Base-by-base conservation (phyloP, 2,797 vertebrate species). In the Propithecus deckenii region DNA sequence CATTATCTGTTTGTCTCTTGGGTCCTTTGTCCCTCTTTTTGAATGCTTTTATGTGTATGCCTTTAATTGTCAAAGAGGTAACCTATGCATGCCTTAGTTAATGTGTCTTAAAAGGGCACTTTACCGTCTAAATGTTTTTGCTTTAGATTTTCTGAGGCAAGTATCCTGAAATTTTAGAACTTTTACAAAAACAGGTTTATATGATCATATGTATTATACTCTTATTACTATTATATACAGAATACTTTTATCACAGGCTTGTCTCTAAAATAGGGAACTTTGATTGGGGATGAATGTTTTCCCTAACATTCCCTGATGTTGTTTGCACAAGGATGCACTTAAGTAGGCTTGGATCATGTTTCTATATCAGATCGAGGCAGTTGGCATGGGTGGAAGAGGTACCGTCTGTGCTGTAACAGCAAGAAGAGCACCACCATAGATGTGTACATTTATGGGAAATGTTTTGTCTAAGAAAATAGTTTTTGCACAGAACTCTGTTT, bases 71-170 rank as follows among this genome's bases (percentile, higher is more conserved):
- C 10, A 76, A 59, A 48, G 52, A 61, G 14, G 18, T 67, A 75
- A 69, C 9, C 28, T 75, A 18, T 89, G 9, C 12, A 38, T 46
- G 7, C 35, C 25, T 80, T 86, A 20, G 12, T 57, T 84, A 59
- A 76, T 67, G 28, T 79, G n/a, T 41, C 32, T 88, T 52, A 57
- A 32, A 41, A 71, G 9, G 91, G 8, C 63, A 30, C 8, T 87
- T 43, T 20, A 12, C 14, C 32, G 8, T 78, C 15, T 80, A 81
- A 89, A 57, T 74, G 23, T 91, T 59, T 80, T 91, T 14, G 7
- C n/a, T 94, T 89, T 91, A 63, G 38, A 78, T 81, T 89, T 90
- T 96, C 59, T 95, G 59, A 89, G 91, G 48, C 7, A 91, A 20
- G 41, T 89, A 30, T 59, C 50, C 22, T 35, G 76, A 97, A 95